phyloP scores from a whole-genome alignment of 2,797 vertebrate species.

The Siniperca undulata region DNA sequence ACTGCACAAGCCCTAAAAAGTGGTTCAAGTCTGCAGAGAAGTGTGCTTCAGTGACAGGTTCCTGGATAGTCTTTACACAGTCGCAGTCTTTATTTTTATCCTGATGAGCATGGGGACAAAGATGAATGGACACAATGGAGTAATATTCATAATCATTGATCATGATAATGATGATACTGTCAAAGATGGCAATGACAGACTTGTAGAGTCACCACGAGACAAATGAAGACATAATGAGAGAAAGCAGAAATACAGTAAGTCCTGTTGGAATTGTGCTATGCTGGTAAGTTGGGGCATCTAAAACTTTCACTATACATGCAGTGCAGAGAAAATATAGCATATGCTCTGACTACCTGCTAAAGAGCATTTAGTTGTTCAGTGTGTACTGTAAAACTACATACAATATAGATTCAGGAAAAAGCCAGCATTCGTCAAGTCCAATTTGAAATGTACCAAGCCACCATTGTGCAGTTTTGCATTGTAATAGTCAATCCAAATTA shows the following conservation, averaged over 20 bases:
- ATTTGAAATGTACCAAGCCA: not conserved
- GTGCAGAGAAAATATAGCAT: not conserved
- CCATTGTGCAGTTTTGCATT: not conserved
- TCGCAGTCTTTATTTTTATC: constrained; percentile 76
- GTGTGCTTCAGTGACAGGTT: constrained; percentile 54
- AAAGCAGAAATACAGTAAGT: constrained; percentile 51
- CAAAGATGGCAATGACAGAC: constrained; percentile 82
- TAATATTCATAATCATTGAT: constrained; percentile 85
- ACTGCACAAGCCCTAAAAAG: constrained; percentile 47
- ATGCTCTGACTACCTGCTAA: not conserved
- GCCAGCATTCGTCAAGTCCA: not conserved
- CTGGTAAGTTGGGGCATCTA: not conserved
- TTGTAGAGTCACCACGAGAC: constrained; percentile 67
- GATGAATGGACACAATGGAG: constrained; percentile 72
- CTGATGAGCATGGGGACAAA: constrained; percentile 68
- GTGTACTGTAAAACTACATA: not conserved
- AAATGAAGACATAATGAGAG: constrained; percentile 78
- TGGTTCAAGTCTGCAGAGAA: constrained; percentile 38
- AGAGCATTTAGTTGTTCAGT: not conserved
- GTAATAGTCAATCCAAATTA: not conserved
- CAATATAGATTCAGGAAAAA: not conserved
- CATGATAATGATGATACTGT: constrained; percentile 83
- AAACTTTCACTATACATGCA: constrained; percentile 34
- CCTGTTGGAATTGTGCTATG: constrained; percentile 20
- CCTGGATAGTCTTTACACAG: constrained; percentile 45